These are phyloP conservation scores for Keiferia lycopersicella DNA, from an alignment of 2,888 invertebrate genomes.

Conservation along the genomic window DNA sequence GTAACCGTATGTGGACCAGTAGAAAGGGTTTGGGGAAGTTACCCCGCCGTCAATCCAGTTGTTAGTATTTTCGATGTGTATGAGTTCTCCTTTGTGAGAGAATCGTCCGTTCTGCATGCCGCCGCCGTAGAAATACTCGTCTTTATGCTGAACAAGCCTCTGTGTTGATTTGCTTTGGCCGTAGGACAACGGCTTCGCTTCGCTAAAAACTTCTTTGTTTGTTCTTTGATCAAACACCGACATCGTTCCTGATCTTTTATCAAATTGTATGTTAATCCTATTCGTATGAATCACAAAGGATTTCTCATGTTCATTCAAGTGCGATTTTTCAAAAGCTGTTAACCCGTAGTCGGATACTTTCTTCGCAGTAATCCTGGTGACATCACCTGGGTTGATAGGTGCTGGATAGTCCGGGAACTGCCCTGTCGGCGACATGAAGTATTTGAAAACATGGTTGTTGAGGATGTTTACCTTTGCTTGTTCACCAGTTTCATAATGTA, in stretches of 20 bases:
- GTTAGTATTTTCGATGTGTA: conserved; percentile 64
- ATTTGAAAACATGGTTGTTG: conserved; percentile 67
- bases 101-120: conserved; percentile 76
- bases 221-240: conserved; percentile 55
- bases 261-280: conserved; percentile 58
- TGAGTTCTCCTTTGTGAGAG: conserved; percentile 64
- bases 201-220: conserved; percentile 58
- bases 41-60: conserved; percentile 69
- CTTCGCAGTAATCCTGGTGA: conserved; percentile 62
- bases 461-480: conserved; percentile 57
- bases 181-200: conserved; percentile 56
- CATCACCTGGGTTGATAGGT: conserved; percentile 57
- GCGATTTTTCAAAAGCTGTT: conserved; percentile 54
- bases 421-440: conserved; percentile 65
- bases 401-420: conserved; percentile 62
- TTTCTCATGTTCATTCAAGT: conserved; percentile 43
- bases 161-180: conserved; percentile 49
- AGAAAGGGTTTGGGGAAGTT: conserved; percentile 70
- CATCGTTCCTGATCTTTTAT: conserved; percentile 60
- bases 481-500: conserved; percentile 59
- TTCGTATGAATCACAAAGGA: conserved; percentile 54
- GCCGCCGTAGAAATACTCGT: conserved; percentile 70
- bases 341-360: conserved; percentile 55
- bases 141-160: conserved; percentile 48
- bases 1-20: conserved; percentile 70